phyloP scores from a whole-genome alignment of 1,140 invertebrate species.

The Lepidurus couesii region DNA sequence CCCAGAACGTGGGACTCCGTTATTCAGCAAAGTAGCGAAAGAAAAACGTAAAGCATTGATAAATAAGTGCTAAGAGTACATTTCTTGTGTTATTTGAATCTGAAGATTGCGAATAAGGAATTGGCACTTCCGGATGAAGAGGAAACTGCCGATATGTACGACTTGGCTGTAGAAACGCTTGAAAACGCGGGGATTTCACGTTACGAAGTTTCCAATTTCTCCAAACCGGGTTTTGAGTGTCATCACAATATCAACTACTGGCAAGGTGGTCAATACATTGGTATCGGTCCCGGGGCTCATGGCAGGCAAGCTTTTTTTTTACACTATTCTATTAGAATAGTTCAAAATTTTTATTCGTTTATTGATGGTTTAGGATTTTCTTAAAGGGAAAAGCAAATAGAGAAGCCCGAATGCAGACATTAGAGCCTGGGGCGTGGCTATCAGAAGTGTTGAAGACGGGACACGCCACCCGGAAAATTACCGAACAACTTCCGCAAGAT shows the following conservation, averaged over 20 bases:
- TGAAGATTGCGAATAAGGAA: constrained; percentile 17
- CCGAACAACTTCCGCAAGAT: constrained; percentile 24
- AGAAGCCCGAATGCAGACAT: constrained; percentile 32
- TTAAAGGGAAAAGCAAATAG: not conserved
- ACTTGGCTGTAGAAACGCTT: constrained; percentile 26
- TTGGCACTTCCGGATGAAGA: constrained; percentile 25
- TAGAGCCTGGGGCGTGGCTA: constrained; percentile 32
- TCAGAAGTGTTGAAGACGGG: constrained; percentile 27
- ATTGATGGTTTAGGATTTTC: constrained; percentile 26
- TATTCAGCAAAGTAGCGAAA: constrained; percentile 40
- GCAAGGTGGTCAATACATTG: constrained; percentile 43
- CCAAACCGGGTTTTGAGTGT: constrained; percentile 38
- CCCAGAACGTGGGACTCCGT: constrained; percentile 42
- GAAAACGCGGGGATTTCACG: constrained; percentile 23
- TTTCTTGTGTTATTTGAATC: not conserved
- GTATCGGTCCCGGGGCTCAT: constrained; percentile 40
- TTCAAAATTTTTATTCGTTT: too few relatives aligned
- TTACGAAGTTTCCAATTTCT: constrained; percentile 33
- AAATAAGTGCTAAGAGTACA: not conserved
- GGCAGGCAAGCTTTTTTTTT: constrained; percentile 2
- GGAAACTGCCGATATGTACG: constrained; percentile 31
- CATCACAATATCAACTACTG: constrained; percentile 43
- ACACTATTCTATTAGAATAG: not conserved
- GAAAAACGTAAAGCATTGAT: constrained; percentile 39
- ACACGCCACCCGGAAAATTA: constrained; percentile 30